Evolutionary conservation across 2,888 invertebrate genomes (phyloP), one percentile per base, ranked within the genome.

Genomic region (Sesia bembeciformis): DNA sequence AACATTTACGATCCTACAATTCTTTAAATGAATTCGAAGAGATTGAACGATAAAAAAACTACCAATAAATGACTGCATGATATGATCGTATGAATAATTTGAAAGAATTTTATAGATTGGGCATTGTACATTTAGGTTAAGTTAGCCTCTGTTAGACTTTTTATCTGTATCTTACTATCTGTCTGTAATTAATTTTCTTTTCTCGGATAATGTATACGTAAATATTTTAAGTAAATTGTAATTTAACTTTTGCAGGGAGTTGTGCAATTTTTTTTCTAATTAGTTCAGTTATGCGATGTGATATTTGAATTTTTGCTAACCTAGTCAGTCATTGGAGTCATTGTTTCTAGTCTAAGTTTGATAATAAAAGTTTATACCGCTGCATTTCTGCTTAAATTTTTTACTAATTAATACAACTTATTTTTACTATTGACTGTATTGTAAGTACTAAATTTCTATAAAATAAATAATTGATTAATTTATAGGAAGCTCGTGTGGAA

Each of bases 311-410:
- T 57, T 65, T 68, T 53, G 62, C 66, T 83, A 78, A 81, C 78
- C 78, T 83, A 83, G 83, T 83, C 83, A 79, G 63, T 59, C 83
- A 79, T 64, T 59, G 65, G 62, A 68, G 65, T 63, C 64, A 61
- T 62, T 40, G 49, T 55, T 63, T 65, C 74, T 77, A 78, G 73
- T 76, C 67, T 68, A 71, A 71, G 66, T 58, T 62, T 57, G 66
- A 66, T 62, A 57, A 49, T 5, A 54, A 67, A 64, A 57, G 59
- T 59, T 57, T 69, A 66, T 65, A 66, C 59, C 61, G 65, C 66
- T 78, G 80, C 81, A 81, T 81, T 81, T 80, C 69, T 71, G 72
- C 74, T 76, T 75, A 62, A 52, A 41, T 54, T 55, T 54, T 49
- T 50, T 49, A 55, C 56, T 60, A 59, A 60, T 57, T 56, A 40